Base-by-base conservation (phyloP, 2,113 vertebrate genomes). In the Leptobrachium ailaonicum region DNA sequence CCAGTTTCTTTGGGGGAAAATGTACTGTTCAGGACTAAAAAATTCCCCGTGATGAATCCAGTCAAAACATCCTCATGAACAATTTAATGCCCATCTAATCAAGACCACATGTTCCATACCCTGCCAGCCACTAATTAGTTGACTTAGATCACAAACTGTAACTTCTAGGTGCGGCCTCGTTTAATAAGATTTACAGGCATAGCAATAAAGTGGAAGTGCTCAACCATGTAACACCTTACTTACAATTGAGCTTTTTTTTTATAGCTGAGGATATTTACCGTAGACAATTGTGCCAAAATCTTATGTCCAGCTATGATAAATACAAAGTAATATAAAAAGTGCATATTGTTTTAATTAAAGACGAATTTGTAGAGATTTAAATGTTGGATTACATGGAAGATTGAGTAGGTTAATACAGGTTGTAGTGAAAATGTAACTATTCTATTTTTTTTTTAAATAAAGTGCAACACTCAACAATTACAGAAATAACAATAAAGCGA, bases 21-120 rank as follows among this genome's bases (percentile, higher is more conserved):
- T 87, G 90, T 92, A 92, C 75, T 71, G 90, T 90, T 91, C 88
- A 87, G 85, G 86, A n/a, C 87, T 84, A 88, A 91, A 32, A 90
- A 92, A 92, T 89, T 89, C 88, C 87, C 88, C 85, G 86, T 90
- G 87, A 87, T 87, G 81, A 85, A 87, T 87, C 87, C 89, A 91
- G 91, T 92, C 90, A 92, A 92, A 93, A 94, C 90, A 91, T 89
- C 87, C 84, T 88, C 69, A 69, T 83, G 87, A 88, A 86, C 87
- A 76, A 83, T 82, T 71, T 84, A 89, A 89, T 88, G 86, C 83
- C 84, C 75, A 82, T 32, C 79, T 92, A 94, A 93, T 90, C 79
- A 86, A 43, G 80, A 90, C 89, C 92, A 92, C 88, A 93, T 94
- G 93, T 91, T 86, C 84, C 20, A 63, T 67, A 67, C 58, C 80